Evolutionary conservation across 2,113 vertebrate species (phyloP).

Genomic region (Rhinoderma darwinii): DNA sequence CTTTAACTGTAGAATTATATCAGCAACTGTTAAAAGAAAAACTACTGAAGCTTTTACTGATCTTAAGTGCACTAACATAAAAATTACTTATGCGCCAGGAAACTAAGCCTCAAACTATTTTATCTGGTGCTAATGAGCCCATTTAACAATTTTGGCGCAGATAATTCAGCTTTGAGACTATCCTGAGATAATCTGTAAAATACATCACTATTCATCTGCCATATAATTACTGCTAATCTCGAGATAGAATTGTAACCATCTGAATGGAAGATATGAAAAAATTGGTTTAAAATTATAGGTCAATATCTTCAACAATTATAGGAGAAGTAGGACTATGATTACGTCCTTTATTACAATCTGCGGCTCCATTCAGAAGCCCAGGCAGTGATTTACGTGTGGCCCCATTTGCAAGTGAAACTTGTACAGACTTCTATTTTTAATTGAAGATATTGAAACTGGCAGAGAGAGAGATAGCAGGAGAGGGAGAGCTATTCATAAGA

Average conservation of each 20-base stretch:
- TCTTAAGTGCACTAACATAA: background rate
- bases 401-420: conserved; percentile 17
- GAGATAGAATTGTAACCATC: background rate
- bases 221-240: background rate
- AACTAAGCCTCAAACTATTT: background rate
- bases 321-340: background rate
- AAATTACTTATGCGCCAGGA: background rate
- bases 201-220: background rate
- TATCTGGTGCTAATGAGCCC: background rate
- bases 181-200: background rate
- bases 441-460: background rate
- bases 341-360: background rate
- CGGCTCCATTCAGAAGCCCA: background rate
- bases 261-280: background rate
- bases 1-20: background rate
- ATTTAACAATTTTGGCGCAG: background rate
- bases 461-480: background rate
- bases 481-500: background rate
- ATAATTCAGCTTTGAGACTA: background rate
- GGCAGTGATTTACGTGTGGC: background rate
- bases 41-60: background rate
- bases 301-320: background rate
- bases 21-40: background rate
- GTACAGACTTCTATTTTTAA: background rate
- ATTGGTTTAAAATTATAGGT: background rate